These are phyloP conservation scores for Notoglanidium macrostoma DNA, from an alignment of 2,797 vertebrate genomes.

Conservation along the genomic window DNA sequence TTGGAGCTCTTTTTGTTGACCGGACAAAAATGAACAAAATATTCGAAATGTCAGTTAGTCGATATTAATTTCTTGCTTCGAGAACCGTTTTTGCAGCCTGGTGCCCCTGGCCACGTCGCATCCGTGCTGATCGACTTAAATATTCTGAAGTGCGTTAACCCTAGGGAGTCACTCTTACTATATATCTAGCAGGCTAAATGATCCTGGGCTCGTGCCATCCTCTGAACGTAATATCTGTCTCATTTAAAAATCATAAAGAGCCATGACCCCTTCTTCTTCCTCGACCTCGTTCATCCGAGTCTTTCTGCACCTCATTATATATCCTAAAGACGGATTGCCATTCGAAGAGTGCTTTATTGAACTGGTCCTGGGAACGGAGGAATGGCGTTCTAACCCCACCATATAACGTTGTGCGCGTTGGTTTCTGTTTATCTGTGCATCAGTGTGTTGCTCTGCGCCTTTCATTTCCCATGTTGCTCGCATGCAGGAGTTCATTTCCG, in stretches of 20 bases:
- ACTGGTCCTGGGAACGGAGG: background rate
- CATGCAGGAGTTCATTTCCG: conserved; percentile 34
- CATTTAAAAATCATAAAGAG: conserved; percentile 25
- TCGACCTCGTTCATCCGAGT: background rate
- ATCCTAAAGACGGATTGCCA: background rate
- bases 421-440: conserved; percentile 11
- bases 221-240: conserved; percentile 10
- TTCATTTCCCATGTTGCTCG: background rate
- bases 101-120: background rate
- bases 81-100: background rate
- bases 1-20: background rate
- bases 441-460: conserved; percentile 22
- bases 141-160: background rate
- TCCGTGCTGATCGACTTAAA: background rate
- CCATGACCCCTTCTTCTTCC: background rate
- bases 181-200: background rate
- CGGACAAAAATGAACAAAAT: background rate
- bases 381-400: background rate
- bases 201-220: background rate
- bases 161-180: conserved; percentile 1
- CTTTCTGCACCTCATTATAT: background rate
- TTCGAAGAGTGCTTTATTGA: conserved; percentile 1
- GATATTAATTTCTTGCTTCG: background rate
- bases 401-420: background rate
- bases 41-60: background rate